Conservation (phyloP, 2,797 vertebrate genomes). For the Simalia tracyae region DNA sequence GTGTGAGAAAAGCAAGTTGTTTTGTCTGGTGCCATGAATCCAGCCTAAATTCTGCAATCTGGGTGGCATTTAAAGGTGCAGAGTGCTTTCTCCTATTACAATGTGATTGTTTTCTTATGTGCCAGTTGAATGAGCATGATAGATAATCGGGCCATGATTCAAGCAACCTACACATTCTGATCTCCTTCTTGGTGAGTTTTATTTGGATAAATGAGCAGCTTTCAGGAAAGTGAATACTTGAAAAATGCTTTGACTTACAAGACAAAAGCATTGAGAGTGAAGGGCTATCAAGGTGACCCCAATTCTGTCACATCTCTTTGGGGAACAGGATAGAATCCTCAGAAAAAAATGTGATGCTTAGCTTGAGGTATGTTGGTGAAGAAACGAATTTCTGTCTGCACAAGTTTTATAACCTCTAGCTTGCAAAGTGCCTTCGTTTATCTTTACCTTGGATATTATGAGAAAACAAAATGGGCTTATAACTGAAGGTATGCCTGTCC, state of each 20-base stretch:
- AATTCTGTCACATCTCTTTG: neutral
- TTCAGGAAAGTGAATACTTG: neutral
- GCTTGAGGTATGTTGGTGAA: neutral
- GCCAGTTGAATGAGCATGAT: neutral
- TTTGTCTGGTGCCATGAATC: slow-evolving; percentile 18
- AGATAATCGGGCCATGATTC: neutral
- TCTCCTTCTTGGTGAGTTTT: neutral
- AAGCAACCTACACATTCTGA: neutral
- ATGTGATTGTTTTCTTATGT: neutral
- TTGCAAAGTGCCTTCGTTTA: neutral
- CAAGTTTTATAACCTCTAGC: neutral
- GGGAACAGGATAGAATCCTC: neutral
- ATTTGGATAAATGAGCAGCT: slow-evolving; percentile 1
- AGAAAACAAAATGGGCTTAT: neutral
- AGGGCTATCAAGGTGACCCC: neutral
- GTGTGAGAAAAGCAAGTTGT: neutral
- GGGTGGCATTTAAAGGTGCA: neutral
- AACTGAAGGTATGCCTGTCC: neutral
- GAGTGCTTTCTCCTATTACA: neutral
- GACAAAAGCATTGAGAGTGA: neutral
- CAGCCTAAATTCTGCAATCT: neutral
- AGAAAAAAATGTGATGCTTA: neutral
- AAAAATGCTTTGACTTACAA: neutral
- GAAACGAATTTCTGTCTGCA: neutral
- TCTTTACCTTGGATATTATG: neutral